Base-by-base conservation (phyloP, 2,113 vertebrate species). In the Felis chaus region DNA sequence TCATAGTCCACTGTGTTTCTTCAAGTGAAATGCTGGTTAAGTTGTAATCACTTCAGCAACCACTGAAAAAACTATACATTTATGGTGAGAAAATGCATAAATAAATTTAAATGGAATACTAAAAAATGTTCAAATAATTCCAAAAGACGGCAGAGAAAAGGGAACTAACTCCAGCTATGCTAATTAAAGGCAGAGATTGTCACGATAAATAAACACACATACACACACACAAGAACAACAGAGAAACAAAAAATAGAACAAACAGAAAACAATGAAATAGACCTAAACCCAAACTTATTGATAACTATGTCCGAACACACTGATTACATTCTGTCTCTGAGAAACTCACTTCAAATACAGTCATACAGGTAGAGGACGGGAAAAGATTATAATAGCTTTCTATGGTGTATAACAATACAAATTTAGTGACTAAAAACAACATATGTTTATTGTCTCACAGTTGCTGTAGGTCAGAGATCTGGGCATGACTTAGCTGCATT, bases 71-170 rank as follows among this genome's bases (percentile, higher is more conserved):
- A 10, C 29, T 68, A 25, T 45, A 57, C 7, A 92, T 21, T n/a
- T 92, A 61, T 5, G 53, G 53, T 48, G 16, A 94, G 41, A 95
- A 90, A 66, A 76, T 33, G 84, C 33, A 23, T 91, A 50, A 55
- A 55, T 48, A 87, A 68, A 91, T 69, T 66, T 80, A 89, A 79
- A 45, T 89, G 14, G 65, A 79, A 83, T 88, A 79, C 48, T 66
- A 27, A 91, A 97, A 95, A 76, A 87, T 15, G 31, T 78, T 94
- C 39, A 85, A 48, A 33, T 76, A 68, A 93, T 45, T 45, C 23
- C 82, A 57, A 79, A 94, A 87, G 66, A 71, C 68, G 19, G n/a
- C 33, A 82, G 41, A 29, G 65, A 74, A 78, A 36, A 57, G 11
- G 48, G 71, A 88, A 61, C 45, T 84, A 91, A 96, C 21, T 80